Conservation (phyloP, 2,113 vertebrate genomes). For the Zapornia atra region DNA sequence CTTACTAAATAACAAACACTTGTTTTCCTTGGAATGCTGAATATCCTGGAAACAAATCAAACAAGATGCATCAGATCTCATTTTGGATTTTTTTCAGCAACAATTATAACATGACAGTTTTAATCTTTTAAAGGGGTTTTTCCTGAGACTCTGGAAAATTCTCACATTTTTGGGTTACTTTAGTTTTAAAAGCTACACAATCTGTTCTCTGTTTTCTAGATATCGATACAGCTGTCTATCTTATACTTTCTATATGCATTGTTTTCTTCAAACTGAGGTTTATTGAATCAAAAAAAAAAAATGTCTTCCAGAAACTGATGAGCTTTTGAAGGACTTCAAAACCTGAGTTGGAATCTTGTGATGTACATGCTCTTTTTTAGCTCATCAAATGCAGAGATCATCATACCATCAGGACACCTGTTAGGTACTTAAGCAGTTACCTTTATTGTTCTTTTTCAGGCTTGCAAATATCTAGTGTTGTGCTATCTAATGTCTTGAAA, state of each 20-base stretch:
- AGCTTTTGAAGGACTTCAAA: background rate
- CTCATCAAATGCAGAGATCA: background rate
- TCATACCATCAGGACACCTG: background rate
- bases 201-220: background rate
- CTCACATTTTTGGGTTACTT: background rate
- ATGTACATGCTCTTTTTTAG: background rate
- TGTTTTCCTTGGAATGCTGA: background rate
- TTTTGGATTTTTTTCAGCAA: background rate
- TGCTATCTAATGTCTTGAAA: background rate
- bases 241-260: background rate
- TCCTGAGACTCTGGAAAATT: background rate
- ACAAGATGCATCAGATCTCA: background rate
- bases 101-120: background rate
- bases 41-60: background rate
- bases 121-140: background rate
- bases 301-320: background rate
- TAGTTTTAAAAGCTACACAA: background rate
- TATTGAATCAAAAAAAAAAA: background rate
- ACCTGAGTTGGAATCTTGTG: background rate
- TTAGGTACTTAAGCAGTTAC: background rate
- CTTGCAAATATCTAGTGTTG: background rate
- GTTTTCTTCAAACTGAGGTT: background rate
- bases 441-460: background rate
- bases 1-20: background rate
- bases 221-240: background rate